phyloP scores from a whole-genome alignment of 2,797 vertebrate genomes.

The Xerus rutilus region DNA sequence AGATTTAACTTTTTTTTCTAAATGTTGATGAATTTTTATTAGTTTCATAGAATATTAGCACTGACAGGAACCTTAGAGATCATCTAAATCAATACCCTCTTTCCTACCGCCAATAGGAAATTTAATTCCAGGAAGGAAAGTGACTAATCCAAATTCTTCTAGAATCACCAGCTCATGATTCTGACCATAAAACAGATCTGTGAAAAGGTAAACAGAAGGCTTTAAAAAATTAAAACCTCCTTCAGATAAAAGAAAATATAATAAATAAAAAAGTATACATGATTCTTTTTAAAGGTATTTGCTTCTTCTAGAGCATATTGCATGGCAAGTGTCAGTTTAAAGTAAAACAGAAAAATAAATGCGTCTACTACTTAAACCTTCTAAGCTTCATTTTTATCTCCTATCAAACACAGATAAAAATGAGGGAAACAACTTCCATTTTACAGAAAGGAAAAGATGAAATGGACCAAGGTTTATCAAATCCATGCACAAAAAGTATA shows the following conservation, averaged over 20 bases:
- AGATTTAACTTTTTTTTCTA: not conserved
- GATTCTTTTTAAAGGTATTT: slow-evolving; percentile 37
- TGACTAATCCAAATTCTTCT: not conserved
- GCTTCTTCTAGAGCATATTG: slow-evolving; percentile 5
- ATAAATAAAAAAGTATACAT: not conserved
- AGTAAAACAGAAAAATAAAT: not conserved
- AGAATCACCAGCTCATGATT: not conserved
- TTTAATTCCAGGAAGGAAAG: slow-evolving; percentile 34
- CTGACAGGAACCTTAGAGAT: not conserved
- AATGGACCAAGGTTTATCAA: not conserved
- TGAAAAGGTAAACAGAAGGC: not conserved
- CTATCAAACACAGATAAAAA: slow-evolving; percentile 13
- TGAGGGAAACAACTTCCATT: not conserved
- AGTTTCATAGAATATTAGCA: not conserved
- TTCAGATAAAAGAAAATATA: slow-evolving; percentile 3
- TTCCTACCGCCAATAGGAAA: not conserved
- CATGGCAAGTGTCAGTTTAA: not conserved
- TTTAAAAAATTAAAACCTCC: slow-evolving; percentile 12
- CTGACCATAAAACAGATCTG: not conserved
- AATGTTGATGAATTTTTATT: not conserved
- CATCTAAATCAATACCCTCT: not conserved
- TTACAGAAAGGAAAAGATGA: slow-evolving; percentile 24
- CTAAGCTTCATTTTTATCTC: not conserved
- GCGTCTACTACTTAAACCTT: not conserved
- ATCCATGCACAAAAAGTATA: not conserved